These are phyloP conservation scores for Loriculus beryllinus DNA, from an alignment of 2,797 vertebrate genomes.

Conservation along the genomic window DNA sequence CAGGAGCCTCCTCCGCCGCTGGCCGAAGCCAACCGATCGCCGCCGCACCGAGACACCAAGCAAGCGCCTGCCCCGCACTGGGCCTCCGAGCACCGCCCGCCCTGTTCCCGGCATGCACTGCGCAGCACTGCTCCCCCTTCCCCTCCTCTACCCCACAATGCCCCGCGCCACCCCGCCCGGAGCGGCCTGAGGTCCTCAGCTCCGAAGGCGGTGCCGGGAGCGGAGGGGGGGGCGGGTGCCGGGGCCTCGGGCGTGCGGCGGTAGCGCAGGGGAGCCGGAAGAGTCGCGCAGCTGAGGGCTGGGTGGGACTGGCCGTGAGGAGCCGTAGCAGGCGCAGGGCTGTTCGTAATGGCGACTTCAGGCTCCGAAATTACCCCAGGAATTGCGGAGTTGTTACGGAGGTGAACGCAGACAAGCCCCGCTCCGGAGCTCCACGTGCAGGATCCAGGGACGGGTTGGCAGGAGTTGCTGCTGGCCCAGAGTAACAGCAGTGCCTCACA, in stretches of 20 bases:
- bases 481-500: rapidly evolving
- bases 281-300: not conserved
- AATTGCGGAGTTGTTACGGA: not conserved
- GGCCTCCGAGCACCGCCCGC: conserved; percentile 59
- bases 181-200: not conserved
- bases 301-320: rapidly evolving
- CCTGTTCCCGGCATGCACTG: conserved; percentile 27
- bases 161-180: not conserved
- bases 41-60: not conserved
- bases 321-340: too few species aligned
- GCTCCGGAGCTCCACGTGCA: too few species aligned
- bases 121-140: not conserved
- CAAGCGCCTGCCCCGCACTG: not conserved
- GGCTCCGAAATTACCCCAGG: not conserved
- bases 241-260: too few species aligned
- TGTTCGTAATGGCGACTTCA: not conserved
- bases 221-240: too few species aligned
- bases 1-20: not conserved
- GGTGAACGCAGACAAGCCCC: not conserved
- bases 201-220: not conserved
- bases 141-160: not conserved
- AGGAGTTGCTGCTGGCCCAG: not conserved
- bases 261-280: too few species aligned
- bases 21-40: conserved; percentile 48
- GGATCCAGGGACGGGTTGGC: not conserved